phyloP scores from a whole-genome alignment of 2,888 invertebrate species.

The Incurvaria masculella region DNA sequence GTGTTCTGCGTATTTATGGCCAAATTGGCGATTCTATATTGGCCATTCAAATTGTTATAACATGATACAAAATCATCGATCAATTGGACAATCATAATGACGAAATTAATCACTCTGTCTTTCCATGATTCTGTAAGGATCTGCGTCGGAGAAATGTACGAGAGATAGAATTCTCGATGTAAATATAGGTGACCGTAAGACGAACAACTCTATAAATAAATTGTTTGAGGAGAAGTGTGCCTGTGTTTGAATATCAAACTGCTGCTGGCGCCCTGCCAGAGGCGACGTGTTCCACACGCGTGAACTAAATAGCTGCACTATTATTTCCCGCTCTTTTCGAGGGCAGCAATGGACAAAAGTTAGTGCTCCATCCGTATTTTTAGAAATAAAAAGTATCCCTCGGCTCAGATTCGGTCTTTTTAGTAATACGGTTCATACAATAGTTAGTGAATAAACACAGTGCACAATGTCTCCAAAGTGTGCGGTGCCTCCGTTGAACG shows the following conservation, averaged over 20 bases:
- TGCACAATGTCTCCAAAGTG: constrained; percentile 64
- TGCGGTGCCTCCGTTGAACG: constrained; percentile 57
- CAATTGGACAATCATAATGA: too few relatives aligned
- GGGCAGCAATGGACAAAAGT: constrained; percentile 35
- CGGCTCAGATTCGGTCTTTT: constrained; percentile 25
- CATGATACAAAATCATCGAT: too few relatives aligned
- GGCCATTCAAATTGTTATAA: too few relatives aligned
- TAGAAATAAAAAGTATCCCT: constrained; percentile 24
- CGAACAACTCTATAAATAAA: background rate
- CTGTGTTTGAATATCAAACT: constrained; percentile 46
- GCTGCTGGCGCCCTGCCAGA: constrained; percentile 41
- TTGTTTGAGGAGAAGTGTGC: constrained; percentile 21
- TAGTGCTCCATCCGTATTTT: constrained; percentile 17
- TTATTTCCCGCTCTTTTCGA: constrained; percentile 38
- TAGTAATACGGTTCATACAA: constrained; percentile 16
- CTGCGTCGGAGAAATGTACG: background rate
- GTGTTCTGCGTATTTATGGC: too few relatives aligned
- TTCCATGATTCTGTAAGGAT: background rate
- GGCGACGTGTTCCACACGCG: constrained; percentile 29
- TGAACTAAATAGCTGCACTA: constrained; percentile 37
- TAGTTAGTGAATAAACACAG: constrained; percentile 19
- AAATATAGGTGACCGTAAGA: background rate
- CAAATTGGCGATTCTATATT: too few relatives aligned
- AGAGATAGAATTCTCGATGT: background rate
- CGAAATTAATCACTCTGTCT: too few relatives aligned